These are phyloP conservation scores for Lottia gigantea DNA, from an alignment of 2,888 invertebrate genomes.

Conservation along the genomic window DNA sequence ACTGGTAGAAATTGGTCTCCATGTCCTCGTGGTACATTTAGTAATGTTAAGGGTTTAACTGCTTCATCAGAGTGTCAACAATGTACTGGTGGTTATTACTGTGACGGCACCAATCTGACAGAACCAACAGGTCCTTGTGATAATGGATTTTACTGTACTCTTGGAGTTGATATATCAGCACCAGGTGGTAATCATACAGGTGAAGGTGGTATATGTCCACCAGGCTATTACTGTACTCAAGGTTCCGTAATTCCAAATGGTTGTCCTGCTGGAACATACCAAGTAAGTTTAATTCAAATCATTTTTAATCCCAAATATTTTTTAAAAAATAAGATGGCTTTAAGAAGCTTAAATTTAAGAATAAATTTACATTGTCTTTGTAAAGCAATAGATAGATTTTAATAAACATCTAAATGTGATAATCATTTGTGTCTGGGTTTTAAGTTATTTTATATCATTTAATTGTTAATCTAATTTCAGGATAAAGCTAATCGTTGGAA, in stretches of 20 bases:
- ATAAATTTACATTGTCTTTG: too few relatives aligned
- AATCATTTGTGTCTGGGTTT: too few relatives aligned
- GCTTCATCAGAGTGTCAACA: conserved; percentile 45
- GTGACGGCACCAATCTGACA: conserved; percentile 59
- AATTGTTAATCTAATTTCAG: conserved; percentile 32
- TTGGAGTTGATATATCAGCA: conserved; percentile 56
- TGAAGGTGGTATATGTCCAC: conserved; percentile 62
- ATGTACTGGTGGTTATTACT: conserved; percentile 57
- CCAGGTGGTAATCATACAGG: conserved; percentile 62
- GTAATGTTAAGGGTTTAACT: conserved; percentile 56
- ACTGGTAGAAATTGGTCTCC: conserved; percentile 61
- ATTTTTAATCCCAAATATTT: background rate
- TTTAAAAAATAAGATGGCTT: too few relatives aligned
- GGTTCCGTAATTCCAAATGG: conserved; percentile 51
- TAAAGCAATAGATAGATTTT: too few relatives aligned
- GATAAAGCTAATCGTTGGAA: conserved; percentile 48
- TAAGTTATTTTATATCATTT: background rate
- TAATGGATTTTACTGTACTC: conserved; percentile 61
- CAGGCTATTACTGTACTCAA: conserved; percentile 56
- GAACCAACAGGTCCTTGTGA: conserved; percentile 55
- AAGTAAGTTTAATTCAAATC: conserved; percentile 41
- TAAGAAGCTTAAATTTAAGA: background rate
- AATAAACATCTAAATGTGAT: too few relatives aligned
- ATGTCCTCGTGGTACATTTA: conserved; percentile 63
- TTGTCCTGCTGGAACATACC: conserved; percentile 62